A percentile compares a stretch with the other conserved stretches of the same genome.
phyloP scores from a whole-genome alignment of 2,113 vertebrate species.

The Trochalopteron elliotii region DNA sequence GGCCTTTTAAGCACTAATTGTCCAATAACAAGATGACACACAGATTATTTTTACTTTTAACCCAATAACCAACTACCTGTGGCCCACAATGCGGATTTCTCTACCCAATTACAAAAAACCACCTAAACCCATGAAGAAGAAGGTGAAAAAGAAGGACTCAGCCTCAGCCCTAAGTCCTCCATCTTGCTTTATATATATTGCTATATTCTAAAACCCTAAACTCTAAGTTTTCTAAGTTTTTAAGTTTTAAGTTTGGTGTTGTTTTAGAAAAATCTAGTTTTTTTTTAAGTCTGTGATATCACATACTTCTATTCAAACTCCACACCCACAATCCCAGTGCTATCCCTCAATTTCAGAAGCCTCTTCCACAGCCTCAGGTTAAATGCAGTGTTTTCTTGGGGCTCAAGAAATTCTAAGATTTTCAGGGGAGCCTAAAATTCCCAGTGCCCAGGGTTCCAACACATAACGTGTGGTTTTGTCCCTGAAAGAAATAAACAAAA shows the following conservation, averaged over 20 bases:
- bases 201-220: background rate
- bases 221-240: background rate
- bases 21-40: background rate
- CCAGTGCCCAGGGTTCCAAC: background rate
- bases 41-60: background rate
- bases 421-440: background rate
- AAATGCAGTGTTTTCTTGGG: background rate
- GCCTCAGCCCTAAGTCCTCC: background rate
- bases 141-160: too few species aligned
- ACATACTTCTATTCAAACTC: background rate
- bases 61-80: background rate
- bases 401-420: background rate
- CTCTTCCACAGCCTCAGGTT: background rate
- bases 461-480: accelerated
- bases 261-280: background rate
- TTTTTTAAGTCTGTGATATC: background rate
- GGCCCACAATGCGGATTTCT: background rate
- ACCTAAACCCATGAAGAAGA: background rate
- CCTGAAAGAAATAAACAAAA: background rate
- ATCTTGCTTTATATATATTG: background rate
- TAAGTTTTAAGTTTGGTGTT: too few species aligned
- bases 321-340: background rate
- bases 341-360: background rate
- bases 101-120: background rate
- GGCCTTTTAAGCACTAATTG: background rate